Conservation (phyloP, 2,113 vertebrate species). For the Poeciliopsis prolifica region DNA sequence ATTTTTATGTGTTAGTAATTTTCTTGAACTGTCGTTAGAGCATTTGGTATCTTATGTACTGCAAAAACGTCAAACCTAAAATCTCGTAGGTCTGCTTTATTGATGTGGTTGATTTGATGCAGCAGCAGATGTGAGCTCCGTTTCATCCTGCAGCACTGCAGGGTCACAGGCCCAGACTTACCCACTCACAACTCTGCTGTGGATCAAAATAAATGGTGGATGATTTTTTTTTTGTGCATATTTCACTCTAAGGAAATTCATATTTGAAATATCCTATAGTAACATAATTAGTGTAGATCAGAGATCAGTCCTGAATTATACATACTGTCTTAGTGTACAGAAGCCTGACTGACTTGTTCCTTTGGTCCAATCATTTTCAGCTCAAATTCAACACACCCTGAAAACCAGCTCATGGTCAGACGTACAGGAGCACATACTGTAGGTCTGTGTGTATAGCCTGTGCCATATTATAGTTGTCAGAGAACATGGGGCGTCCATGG, state of each 20-base stretch:
- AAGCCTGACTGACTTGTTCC: neutral
- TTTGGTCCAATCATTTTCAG: neutral
- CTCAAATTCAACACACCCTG: neutral
- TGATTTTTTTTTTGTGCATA: conserved; percentile 12
- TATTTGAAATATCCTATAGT: conserved; percentile 26
- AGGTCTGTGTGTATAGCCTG: conserved; percentile 34
- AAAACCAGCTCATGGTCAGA: conserved; percentile 28
- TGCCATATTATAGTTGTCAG: conserved; percentile 53
- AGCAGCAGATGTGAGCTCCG: conserved; percentile 49
- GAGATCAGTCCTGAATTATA: conserved; percentile 4
- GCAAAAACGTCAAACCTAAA: conserved; percentile 56
- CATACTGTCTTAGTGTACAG: neutral
- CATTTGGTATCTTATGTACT: conserved; percentile 18
- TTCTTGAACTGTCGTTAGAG: conserved; percentile 1
- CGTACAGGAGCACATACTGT: conserved; percentile 20
- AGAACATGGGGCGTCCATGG: conserved; percentile 47
- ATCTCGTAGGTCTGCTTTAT: conserved; percentile 62
- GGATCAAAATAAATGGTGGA: conserved; percentile 58
- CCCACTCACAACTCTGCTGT: conserved; percentile 51
- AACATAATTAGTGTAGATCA: conserved; percentile 13
- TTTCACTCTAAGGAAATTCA: conserved; percentile 32
- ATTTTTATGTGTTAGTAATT: no score
- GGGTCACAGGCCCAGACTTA: conserved; percentile 68
- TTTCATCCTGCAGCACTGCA: conserved; percentile 57
- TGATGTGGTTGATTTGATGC: conserved; percentile 64